A percentile compares a stretch with the other conserved stretches of the same genome.
Evolutionary conservation across 2,797 vertebrate species (phyloP).

Genomic region (Rhincodon typus): DNA sequence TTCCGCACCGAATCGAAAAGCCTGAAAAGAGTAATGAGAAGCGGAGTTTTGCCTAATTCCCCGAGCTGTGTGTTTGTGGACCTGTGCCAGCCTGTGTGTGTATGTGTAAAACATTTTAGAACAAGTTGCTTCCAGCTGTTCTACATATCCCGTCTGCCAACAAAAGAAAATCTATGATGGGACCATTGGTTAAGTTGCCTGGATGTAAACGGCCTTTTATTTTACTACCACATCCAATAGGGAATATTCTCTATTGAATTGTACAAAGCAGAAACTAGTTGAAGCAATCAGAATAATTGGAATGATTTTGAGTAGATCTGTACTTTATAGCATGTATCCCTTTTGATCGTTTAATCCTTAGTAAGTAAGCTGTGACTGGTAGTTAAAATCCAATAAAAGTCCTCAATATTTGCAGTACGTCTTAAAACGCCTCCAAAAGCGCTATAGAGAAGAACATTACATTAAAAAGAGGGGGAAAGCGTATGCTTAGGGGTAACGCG

Average conservation of each 20-base stretch:
- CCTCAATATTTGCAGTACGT: neutral
- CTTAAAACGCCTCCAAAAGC: neutral
- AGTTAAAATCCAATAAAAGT: slow-evolving; percentile 12
- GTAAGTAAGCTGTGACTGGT: neutral
- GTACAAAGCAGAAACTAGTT: neutral
- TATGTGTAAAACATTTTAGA: slow-evolving; percentile 84
- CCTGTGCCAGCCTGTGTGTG: slow-evolving; percentile 65
- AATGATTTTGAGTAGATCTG: neutral
- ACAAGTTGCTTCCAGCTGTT: slow-evolving; percentile 77
- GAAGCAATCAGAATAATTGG: neutral
- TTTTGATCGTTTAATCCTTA: neutral
- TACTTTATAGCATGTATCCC: neutral
- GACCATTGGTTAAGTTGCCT: slow-evolving; percentile 55
- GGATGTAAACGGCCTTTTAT: slow-evolving; percentile 46
- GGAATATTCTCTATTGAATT: neutral
- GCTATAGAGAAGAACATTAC: neutral
- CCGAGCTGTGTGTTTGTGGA: slow-evolving; percentile 49
- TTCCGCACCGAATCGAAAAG: slow-evolving; percentile 37
- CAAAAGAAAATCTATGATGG: neutral
- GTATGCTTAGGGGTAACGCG: neutral
- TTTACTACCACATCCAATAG: neutral
- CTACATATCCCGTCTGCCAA: slow-evolving; percentile 78
- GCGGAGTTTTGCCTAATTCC: slow-evolving; percentile 34
- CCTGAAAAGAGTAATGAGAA: slow-evolving; percentile 23
- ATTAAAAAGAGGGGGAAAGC: too few species aligned